A percentile compares a stretch with the other conserved stretches of the same genome.
Evolutionary conservation across 1,140 invertebrate species (phyloP).

Genomic region (Euborellia annulipes): DNA sequence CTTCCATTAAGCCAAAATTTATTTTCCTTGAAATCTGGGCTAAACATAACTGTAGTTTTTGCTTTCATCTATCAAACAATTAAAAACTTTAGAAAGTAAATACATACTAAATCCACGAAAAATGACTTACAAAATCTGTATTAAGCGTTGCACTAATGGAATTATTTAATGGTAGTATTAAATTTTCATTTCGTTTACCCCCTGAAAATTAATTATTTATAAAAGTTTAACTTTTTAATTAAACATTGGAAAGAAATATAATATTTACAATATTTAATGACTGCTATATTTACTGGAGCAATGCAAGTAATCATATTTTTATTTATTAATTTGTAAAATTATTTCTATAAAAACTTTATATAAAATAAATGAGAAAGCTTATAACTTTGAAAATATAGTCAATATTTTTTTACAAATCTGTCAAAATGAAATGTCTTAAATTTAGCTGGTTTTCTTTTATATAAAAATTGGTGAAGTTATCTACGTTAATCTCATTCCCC

Average conservation of each 20-base stretch:
- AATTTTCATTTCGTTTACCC: constrained; percentile 87
- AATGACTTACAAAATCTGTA: constrained; percentile 56
- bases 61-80: constrained; percentile 55
- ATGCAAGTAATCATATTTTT: constrained; percentile 57
- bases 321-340: no score
- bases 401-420: no score
- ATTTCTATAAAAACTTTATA: no score
- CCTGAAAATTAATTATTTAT: constrained; percentile 34
- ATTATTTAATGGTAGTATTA: constrained; percentile 94
- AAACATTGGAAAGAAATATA: no score
- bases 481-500: no score
- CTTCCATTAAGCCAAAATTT: constrained; percentile 80
- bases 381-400: no score
- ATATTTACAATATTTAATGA: constrained; percentile 93
- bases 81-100: background rate
- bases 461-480: no score
- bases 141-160: constrained; percentile 85
- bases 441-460: no score
- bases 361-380: no score
- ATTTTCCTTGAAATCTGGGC: constrained; percentile 53
- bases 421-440: no score
- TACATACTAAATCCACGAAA: no score
- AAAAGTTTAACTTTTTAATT: constrained; percentile 3
- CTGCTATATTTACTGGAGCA: constrained; percentile 94
- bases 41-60: constrained; percentile 69